phyloP scores from a whole-genome alignment of 2,888 invertebrate genomes.

The Idaea biselata region DNA sequence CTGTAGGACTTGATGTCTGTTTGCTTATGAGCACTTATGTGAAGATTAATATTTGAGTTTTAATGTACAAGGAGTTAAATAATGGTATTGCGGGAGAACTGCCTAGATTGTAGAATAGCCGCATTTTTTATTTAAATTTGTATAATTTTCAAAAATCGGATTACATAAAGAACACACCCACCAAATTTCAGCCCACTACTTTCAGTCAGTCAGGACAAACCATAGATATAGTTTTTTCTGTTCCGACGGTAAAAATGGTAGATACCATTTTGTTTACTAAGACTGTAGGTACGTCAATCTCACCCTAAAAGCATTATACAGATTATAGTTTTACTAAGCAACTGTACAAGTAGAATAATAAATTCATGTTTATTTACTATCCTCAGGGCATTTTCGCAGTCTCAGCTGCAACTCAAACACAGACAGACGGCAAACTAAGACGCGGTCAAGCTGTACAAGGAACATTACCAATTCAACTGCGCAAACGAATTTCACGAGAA shows the following conservation, averaged over 20 bases:
- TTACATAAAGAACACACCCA: too few relatives aligned
- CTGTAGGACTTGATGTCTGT: not conserved
- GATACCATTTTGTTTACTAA: too few relatives aligned
- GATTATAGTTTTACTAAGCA: not conserved
- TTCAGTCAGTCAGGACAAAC: too few relatives aligned
- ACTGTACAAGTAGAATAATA: conserved; percentile 17
- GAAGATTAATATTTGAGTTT: not conserved
- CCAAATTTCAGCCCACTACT: too few relatives aligned
- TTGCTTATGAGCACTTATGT: not conserved
- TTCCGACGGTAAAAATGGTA: too few relatives aligned
- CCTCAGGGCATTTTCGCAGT: conserved; percentile 14
- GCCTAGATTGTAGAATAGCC: too few relatives aligned
- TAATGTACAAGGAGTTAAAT: too few relatives aligned
- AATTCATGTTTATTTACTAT: conserved; percentile 6
- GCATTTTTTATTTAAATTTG: too few relatives aligned
- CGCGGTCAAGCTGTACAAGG: conserved; percentile 13
- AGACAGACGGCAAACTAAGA: conserved; percentile 48
- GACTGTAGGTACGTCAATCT: not conserved
- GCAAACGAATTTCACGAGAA: not conserved
- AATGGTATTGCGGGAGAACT: too few relatives aligned
- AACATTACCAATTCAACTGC: not conserved
- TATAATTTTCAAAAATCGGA: too few relatives aligned
- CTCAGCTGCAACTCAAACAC: conserved; percentile 47
- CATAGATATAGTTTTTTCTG: too few relatives aligned
- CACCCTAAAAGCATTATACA: not conserved